Percentiles rank a stretch among this genome's conserved stretches.
Conservation (phyloP, 1,140 invertebrate species). For the Habropoda laboriosa region DNA sequence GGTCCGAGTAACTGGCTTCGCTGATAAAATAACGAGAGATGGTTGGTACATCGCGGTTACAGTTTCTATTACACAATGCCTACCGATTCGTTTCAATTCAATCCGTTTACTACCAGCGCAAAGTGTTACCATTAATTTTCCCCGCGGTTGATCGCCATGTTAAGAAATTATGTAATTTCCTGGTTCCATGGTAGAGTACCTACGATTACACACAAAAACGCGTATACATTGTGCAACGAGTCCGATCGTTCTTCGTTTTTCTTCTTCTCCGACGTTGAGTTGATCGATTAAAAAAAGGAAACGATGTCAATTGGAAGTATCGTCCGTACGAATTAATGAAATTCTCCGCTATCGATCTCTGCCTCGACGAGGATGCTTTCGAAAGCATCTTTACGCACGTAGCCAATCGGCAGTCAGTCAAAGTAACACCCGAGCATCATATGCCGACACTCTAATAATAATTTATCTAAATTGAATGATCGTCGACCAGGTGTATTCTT, state of each 20-base stretch:
- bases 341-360: conserved; percentile 5
- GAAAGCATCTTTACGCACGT: conserved; percentile 3
- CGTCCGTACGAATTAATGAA: background rate
- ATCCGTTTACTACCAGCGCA: background rate
- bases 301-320: background rate
- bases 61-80: background rate
- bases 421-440: background rate
- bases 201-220: too few relatives aligned
- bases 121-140: background rate
- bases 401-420: background rate
- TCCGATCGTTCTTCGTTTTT: too few relatives aligned
- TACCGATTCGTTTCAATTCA: background rate
- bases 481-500: background rate
- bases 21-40: background rate
- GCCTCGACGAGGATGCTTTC: conserved; percentile 8
- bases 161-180: background rate
- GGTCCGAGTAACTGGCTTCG: background rate
- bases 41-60: background rate
- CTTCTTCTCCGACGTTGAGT: too few relatives aligned
- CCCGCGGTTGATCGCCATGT: background rate
- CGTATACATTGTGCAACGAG: too few relatives aligned
- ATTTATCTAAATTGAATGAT: background rate
- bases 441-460: background rate
- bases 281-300: background rate
- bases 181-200: background rate